Evolutionary conservation across 2,113 vertebrate species (phyloP), one percentile per base, ranked within the genome.

Genomic region (Electrona antarctica): DNA sequence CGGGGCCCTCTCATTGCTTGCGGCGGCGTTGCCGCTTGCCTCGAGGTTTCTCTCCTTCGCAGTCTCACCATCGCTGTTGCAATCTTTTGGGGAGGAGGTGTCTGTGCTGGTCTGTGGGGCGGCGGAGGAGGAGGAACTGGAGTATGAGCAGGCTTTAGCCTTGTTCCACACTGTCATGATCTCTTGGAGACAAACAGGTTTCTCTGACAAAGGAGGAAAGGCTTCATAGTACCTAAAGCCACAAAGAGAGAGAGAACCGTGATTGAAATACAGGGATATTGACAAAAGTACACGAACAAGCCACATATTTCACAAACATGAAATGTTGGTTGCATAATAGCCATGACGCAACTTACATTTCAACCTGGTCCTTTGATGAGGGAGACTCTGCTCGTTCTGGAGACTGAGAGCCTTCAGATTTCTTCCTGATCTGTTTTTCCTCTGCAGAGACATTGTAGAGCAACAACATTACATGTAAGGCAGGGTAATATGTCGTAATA

Each of bases 101-200:
- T 96, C 98, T 0, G 97, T 98, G 95, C 97, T 97, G 82, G 96
- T 97, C 86, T 98, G 95, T 61, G 96, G 98, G 78, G 93, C 97
- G 63, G 96, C 96, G 85, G 98, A 99, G 69, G 96, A 98, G 45
- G 97, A 97, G 79, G 96, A 96, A 90, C 96, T 95, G 68, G 96
- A 97, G 91, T 95, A 96, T 79, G 97, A 90, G 61, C 94, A 94
- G 77, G 94, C 92, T 91, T 96, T 96, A 66, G 97, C 93, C 90
- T 96, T 98, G 93, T 97, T 98, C 98, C 98, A 99, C 87, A 99
- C 98, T 0, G 97, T 98, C 97, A 97, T 97, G 77, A 97, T 97
- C 93, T 99, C 98, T 88, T 98, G 96, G 88, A 98, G 95, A 95
- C 97, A 99, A 90, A 99, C 96, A 60, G 98, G 92, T 85, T 98